These are phyloP conservation scores for Beaufortia kweichowensis DNA, from an alignment of 2,113 vertebrate genomes.

Conservation along the genomic window DNA sequence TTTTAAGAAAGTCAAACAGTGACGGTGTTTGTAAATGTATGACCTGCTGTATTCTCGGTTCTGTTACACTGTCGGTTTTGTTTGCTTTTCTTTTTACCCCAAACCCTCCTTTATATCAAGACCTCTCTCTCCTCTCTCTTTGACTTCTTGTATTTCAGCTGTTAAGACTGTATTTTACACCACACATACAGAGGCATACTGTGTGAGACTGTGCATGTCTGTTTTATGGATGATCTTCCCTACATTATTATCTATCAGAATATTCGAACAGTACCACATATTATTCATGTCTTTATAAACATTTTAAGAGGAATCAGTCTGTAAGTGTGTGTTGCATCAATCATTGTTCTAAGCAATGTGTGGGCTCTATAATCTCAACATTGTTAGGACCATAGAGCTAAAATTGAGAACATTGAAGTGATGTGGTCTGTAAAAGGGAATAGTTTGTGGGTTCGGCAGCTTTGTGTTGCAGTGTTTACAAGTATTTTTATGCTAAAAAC, in stretches of 20 bases:
- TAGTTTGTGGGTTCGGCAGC: too few species aligned
- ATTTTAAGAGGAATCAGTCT: neutral
- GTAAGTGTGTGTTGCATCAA: neutral
- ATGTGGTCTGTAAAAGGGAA: too few species aligned
- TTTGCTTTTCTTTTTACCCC: slow-evolving; percentile 6
- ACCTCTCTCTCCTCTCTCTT: neutral
- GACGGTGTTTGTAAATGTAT: neutral
- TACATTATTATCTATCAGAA: slow-evolving; percentile 1
- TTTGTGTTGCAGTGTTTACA: too few species aligned
- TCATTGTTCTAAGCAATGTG: neutral
- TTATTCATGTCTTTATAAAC: neutral
- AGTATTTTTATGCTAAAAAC: too few species aligned
- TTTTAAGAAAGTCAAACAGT: neutral
- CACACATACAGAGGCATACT: neutral
- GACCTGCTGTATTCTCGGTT: neutral
- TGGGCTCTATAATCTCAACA: neutral
- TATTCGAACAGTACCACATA: neutral
- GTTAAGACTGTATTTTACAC: neutral
- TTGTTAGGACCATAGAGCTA: neutral
- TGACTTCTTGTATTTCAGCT: neutral
- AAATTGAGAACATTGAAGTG: too few species aligned
- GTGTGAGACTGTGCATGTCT: neutral
- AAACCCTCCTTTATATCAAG: slow-evolving; percentile 15
- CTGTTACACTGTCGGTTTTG: slow-evolving; percentile 4
- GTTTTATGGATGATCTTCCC: neutral